Conservation (phyloP, 2,113 vertebrate species). For the Parus major region DNA sequence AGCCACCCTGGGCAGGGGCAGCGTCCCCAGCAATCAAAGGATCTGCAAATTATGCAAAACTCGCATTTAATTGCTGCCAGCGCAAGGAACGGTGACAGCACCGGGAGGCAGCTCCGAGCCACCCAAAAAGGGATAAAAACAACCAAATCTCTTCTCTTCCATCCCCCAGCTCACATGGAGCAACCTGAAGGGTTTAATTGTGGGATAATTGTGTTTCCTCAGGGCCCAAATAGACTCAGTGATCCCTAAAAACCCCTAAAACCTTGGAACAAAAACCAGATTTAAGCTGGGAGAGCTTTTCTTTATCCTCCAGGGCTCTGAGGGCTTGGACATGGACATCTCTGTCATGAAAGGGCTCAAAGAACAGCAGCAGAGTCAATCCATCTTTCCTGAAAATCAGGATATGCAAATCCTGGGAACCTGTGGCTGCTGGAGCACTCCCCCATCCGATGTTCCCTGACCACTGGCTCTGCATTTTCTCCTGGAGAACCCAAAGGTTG, state of each 20-base stretch:
- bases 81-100: fast-evolving
- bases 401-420: not conserved
- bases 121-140: not conserved
- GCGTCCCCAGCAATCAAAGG: not conserved
- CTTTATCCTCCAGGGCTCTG: not conserved
- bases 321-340: not conserved
- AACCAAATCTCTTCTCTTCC: not conserved
- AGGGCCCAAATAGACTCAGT: not conserved
- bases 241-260: not conserved
- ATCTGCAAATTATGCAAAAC: not conserved
- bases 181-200: not conserved
- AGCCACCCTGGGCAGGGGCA: not conserved
- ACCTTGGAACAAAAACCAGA: not conserved
- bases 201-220: not conserved
- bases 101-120: not conserved
- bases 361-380: not conserved
- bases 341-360: not conserved
- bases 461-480: not conserved
- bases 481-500: not conserved
- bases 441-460: fast-evolving
- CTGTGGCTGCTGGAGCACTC: not conserved
- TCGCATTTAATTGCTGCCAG: not conserved
- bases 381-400: not conserved
- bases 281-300: not conserved
- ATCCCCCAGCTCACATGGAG: fast-evolving